phyloP scores from a whole-genome alignment of 2,888 invertebrate species.

The Trichogramma dendrolimi region DNA sequence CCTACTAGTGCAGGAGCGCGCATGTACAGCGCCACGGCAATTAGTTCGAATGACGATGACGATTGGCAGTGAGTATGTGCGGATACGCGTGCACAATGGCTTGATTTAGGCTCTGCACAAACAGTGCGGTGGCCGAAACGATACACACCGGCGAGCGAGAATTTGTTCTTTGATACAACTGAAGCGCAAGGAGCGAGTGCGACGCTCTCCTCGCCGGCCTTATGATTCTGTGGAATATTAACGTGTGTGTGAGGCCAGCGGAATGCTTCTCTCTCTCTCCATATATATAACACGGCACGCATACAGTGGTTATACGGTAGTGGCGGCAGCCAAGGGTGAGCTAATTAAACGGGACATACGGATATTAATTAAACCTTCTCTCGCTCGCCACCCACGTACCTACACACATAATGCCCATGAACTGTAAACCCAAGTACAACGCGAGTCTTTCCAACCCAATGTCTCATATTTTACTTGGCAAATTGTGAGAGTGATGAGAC shows the following conservation, averaged over 20 bases:
- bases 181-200: constrained; percentile 47
- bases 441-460: neutral
- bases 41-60: constrained; percentile 23
- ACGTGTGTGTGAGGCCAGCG: constrained; percentile 45
- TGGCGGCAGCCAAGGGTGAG: constrained; percentile 37
- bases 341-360: constrained; percentile 50
- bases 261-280: constrained; percentile 38
- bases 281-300: constrained; percentile 33
- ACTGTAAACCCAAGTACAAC: neutral
- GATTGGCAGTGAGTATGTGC: constrained; percentile 17
- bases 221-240: constrained; percentile 50
- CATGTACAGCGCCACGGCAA: constrained; percentile 1
- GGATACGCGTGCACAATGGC: neutral
- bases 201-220: constrained; percentile 35
- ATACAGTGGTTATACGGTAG: constrained; percentile 40
- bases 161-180: constrained; percentile 51
- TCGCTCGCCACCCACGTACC: constrained; percentile 33
- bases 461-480: too few relatives aligned
- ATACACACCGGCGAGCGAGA: neutral
- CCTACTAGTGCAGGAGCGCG: neutral
- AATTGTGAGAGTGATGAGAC: too few relatives aligned
- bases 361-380: constrained; percentile 48
- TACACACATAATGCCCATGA: neutral
- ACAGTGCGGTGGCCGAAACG: neutral
- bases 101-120: neutral